Evolutionary conservation across 2,797 vertebrate species (phyloP).

Genomic region (Ciconia nigra): DNA sequence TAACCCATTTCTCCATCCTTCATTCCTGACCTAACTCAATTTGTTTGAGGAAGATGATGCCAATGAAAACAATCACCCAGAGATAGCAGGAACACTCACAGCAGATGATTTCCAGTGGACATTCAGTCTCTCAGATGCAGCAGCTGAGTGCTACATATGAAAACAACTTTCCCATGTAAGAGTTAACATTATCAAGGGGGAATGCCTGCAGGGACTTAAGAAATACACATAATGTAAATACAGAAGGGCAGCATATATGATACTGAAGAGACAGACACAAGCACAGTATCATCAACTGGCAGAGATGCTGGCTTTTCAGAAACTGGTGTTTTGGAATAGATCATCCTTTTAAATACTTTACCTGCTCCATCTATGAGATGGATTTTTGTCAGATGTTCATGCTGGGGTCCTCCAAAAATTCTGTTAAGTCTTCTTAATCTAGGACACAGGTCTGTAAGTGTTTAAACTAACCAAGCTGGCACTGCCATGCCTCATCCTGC

Average conservation of each 20-base stretch:
- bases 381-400: too few species aligned
- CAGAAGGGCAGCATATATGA: background rate
- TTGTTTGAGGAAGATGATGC: background rate
- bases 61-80: background rate
- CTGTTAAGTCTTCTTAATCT: background rate
- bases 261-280: background rate
- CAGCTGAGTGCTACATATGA: background rate
- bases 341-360: background rate
- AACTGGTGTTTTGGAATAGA: background rate
- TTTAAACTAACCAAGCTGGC: background rate
- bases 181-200: background rate
- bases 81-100: background rate
- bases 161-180: background rate
- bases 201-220: background rate
- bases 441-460: background rate
- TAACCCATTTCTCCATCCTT: background rate
- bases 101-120: background rate
- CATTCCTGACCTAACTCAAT: background rate
- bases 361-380: background rate
- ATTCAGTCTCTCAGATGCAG: background rate
- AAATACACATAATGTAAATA: background rate
- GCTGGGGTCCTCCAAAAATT: background rate
- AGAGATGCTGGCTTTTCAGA: background rate
- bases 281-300: background rate
- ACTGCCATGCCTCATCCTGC: background rate